Conservation (phyloP, 2,888 invertebrate genomes). For the Pachliopta kotzebuea region DNA sequence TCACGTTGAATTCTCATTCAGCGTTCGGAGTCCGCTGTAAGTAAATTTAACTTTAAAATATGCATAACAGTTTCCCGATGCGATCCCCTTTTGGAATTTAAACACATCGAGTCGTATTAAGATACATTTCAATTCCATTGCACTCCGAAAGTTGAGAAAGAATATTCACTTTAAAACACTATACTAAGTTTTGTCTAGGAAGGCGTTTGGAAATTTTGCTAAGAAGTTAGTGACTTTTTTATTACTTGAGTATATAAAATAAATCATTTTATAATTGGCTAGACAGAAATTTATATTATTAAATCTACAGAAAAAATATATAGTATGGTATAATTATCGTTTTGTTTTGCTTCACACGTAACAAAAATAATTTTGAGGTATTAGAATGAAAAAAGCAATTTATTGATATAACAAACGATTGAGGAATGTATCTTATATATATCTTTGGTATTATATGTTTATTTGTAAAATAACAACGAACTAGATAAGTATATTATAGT, state of each 20-base stretch:
- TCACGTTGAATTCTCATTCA: conserved; percentile 61
- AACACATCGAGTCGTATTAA: conserved; percentile 76
- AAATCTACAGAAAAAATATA: no score
- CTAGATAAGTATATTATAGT: no score
- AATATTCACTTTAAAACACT: conserved; percentile 48
- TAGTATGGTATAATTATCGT: no score
- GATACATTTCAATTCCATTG: conserved; percentile 76
- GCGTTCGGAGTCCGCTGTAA: conserved; percentile 54
- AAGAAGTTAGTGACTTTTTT: background rate
- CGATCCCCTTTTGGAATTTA: conserved; percentile 75
- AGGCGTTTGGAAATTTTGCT: background rate
- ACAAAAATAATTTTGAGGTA: no score
- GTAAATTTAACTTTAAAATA: conserved; percentile 80
- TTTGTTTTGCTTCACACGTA: no score
- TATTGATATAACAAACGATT: no score
- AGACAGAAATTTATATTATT: background rate
- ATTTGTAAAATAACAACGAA: no score
- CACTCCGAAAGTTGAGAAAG: conserved; percentile 57
- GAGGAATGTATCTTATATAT: no score
- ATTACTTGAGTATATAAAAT: background rate
- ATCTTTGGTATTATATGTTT: no score
- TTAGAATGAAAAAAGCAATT: no score
- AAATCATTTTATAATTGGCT: background rate
- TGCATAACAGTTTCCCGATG: conserved; percentile 80
- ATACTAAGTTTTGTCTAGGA: conserved; percentile 33